Conservation (phyloP, 1,140 invertebrate species). For the Hylaeus anthracinus region DNA sequence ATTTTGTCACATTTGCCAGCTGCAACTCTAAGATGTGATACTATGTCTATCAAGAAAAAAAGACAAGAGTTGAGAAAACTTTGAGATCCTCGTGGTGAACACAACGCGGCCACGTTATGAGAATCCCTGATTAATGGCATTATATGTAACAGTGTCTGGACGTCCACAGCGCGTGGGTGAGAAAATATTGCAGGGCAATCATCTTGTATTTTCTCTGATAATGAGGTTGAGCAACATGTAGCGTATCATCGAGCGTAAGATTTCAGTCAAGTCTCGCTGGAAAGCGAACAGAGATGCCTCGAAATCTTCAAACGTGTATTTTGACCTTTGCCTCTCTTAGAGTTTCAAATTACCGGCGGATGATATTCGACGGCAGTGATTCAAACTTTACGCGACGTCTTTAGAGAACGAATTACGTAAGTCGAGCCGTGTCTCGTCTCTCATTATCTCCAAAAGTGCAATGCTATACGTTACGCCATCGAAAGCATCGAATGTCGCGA, state of each 20-base stretch:
- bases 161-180: not conserved
- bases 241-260: not conserved
- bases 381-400: not conserved
- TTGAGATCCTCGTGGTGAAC: no score
- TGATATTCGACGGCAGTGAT: not conserved
- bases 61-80: no score
- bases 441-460: not conserved
- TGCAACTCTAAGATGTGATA: no score
- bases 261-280: not conserved
- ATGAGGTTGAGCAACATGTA: not conserved
- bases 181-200: not conserved
- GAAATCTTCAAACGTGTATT: no score
- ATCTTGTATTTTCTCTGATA: not conserved
- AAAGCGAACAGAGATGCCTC: no score
- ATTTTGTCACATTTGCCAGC: no score
- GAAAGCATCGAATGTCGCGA: not conserved
- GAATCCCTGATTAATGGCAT: not conserved
- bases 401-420: not conserved
- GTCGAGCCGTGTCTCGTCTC: not conserved
- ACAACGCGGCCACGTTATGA: not conserved
- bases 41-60: no score
- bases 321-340: no score
- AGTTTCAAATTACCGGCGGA: no score
- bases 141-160: not conserved
- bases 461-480: not conserved